Evolutionary conservation across 2,113 vertebrate genomes (phyloP).

Genomic region (Pongo abelii): DNA sequence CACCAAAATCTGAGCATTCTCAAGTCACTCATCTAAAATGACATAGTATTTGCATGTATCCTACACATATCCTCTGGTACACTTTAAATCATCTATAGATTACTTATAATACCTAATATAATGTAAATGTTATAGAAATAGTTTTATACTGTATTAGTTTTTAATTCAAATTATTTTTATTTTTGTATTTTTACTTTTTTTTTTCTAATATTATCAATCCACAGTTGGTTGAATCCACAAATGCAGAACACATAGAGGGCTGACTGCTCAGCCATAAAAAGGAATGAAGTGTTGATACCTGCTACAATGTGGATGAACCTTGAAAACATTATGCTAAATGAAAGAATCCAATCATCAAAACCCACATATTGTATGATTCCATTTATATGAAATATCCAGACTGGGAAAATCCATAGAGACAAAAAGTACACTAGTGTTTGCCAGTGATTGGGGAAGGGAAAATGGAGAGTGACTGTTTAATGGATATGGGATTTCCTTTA

Average conservation of each 20-base stretch:
- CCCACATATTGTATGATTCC: not conserved
- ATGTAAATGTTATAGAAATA: not conserved
- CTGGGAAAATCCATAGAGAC: not conserved
- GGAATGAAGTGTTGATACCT: not conserved
- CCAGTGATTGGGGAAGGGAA: not conserved
- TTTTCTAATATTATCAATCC: not conserved
- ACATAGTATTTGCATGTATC: not conserved
- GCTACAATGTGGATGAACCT: not conserved
- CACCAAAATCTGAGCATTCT: not conserved
- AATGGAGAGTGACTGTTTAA: not conserved
- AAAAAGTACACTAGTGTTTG: not conserved
- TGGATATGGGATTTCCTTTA: not conserved
- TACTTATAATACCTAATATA: not conserved
- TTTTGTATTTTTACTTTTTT: not conserved
- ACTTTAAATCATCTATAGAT: not conserved
- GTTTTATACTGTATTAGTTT: not conserved
- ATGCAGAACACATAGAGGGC: not conserved
- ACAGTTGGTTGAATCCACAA: not conserved
- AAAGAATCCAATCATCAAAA: not conserved
- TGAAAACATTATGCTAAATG: not conserved
- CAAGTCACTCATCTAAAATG: not conserved
- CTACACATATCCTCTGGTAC: not conserved
- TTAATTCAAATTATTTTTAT: not conserved
- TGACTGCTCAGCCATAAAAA: not conserved
- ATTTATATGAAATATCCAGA: not conserved